A percentile compares a stretch with the other conserved stretches of the same genome.
Evolutionary conservation across 1,140 invertebrate species (phyloP).

Genomic region (Calliopsis andreniformis): DNA sequence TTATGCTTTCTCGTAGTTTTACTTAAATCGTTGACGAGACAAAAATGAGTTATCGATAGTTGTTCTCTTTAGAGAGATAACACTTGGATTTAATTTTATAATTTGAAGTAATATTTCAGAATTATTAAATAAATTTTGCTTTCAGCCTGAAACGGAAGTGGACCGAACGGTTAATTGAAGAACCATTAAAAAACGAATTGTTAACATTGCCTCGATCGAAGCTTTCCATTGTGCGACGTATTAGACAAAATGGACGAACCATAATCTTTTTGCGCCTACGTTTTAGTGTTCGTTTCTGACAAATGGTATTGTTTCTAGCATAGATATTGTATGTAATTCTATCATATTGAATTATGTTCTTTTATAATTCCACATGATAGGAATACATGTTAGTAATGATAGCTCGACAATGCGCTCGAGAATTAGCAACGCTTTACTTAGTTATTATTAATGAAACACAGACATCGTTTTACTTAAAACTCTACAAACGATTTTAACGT

Average conservation of each 20-base stretch:
- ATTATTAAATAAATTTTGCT: background rate
- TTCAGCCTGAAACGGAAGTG: conserved; percentile 29
- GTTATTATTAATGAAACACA: background rate
- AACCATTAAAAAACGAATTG: background rate
- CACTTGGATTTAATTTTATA: too few species aligned
- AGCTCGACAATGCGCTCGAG: background rate
- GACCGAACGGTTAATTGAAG: conserved; percentile 16
- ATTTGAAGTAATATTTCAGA: too few species aligned
- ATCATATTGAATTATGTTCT: background rate
- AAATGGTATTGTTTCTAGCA: conserved; percentile 30
- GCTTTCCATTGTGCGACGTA: conserved; percentile 12
- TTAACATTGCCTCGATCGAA: background rate
- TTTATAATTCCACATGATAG: background rate
- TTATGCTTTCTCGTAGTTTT: too few species aligned
- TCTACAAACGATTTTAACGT: conserved; percentile 30
- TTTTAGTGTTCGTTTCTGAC: conserved; percentile 26
- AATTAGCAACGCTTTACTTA: conserved; percentile 23
- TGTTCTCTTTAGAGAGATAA: too few species aligned
- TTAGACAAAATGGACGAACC: conserved; percentile 1
- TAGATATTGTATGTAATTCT: conserved; percentile 23
- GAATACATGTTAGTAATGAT: conserved; percentile 22
- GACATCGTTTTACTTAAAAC: conserved; percentile 25
- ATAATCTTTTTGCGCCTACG: conserved; percentile 7
- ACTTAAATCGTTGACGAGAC: too few species aligned
- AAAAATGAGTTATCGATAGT: too few species aligned